These are phyloP conservation scores for Craniophora ligustri DNA, from an alignment of 2,888 invertebrate species.

Conservation along the genomic window DNA sequence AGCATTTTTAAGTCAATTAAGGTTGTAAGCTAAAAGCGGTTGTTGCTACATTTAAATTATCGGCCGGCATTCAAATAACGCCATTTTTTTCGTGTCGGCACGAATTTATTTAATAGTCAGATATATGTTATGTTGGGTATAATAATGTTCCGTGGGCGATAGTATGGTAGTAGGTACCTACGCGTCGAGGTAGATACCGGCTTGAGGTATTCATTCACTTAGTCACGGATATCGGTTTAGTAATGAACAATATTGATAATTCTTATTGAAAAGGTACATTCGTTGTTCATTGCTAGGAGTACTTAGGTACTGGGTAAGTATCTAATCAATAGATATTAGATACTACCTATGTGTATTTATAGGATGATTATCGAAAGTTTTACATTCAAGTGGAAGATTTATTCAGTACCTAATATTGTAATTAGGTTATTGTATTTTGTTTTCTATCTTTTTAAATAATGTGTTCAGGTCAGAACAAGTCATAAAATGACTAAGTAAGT, in stretches of 20 bases:
- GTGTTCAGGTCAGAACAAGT: no score
- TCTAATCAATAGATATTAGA: background rate
- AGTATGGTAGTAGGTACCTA: slow-evolving; percentile 54
- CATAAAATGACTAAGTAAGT: no score
- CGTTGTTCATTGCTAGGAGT: no score
- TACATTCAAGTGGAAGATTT: no score
- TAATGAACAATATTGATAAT: slow-evolving; percentile 62
- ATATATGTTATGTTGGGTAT: slow-evolving; percentile 80
- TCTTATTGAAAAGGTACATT: slow-evolving; percentile 57
- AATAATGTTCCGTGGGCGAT: slow-evolving; percentile 78
- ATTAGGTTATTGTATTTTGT: no score
- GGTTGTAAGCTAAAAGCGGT: slow-evolving; percentile 89
- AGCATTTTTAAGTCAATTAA: slow-evolving; percentile 89
- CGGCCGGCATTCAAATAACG: slow-evolving; percentile 88
- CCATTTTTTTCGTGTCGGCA: slow-evolving; percentile 88
- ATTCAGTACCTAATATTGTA: no score
- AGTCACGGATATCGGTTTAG: slow-evolving; percentile 69
- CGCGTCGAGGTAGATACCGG: slow-evolving; percentile 53
- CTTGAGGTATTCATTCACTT: slow-evolving; percentile 70
- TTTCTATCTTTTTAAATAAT: no score
- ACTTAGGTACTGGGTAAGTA: no score
- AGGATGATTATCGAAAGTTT: no score
- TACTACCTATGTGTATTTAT: no score
- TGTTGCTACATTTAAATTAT: slow-evolving; percentile 89
- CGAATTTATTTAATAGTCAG: slow-evolving; percentile 85